Evolutionary conservation across 2,113 vertebrate species (phyloP).

Genomic region (Solenodon paradoxus): DNA sequence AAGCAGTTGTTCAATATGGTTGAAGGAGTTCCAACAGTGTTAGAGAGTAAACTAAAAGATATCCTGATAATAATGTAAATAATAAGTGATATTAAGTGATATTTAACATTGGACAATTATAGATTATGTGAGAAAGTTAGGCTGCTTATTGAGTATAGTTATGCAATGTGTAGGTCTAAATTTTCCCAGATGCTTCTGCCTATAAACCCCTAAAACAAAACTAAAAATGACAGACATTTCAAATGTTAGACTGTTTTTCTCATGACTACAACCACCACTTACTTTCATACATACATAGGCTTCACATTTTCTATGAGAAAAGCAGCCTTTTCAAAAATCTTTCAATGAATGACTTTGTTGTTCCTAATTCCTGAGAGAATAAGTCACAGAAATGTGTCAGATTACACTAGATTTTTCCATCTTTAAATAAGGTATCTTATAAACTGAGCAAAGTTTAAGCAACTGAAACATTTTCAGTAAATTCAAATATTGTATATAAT

Average conservation of each 20-base stretch:
- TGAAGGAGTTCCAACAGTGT: neutral
- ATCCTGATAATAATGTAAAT: neutral
- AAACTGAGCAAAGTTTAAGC: neutral
- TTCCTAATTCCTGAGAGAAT: neutral
- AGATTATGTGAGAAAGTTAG: conserved; percentile 56
- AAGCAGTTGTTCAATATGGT: neutral
- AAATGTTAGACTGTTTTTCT: neutral
- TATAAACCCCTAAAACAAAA: conserved; percentile 56
- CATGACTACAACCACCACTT: neutral
- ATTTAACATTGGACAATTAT: conserved; percentile 25
- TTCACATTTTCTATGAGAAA: conserved; percentile 38
- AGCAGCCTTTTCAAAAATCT: neutral
- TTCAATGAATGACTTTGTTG: neutral
- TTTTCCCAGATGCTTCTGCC: conserved; percentile 14
- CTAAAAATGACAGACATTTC: conserved; percentile 37
- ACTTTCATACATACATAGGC: neutral
- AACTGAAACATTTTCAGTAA: neutral
- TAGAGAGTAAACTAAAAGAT: neutral
- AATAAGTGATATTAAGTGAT: neutral
- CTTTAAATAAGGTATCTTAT: neutral
- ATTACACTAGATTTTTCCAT: neutral
- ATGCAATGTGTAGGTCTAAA: conserved; percentile 64
- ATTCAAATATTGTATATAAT: neutral
- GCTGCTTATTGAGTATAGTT: conserved; percentile 43
- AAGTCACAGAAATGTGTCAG: neutral